Conservation (phyloP, 2,113 vertebrate genomes). For the Telmatochromis sp. region DNA sequence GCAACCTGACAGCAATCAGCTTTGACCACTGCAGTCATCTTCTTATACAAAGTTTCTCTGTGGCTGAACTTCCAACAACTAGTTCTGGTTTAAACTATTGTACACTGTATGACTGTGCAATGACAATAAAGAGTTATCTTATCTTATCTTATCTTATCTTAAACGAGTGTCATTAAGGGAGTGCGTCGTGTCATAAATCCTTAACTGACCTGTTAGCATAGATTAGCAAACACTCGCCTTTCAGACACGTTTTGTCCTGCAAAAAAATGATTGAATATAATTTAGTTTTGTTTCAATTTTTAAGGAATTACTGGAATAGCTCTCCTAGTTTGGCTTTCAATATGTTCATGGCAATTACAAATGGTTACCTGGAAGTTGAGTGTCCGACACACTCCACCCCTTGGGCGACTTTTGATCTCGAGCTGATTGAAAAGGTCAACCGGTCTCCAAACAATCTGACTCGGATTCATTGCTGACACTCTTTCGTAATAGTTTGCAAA, state of each 20-base stretch:
- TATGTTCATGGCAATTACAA: neutral
- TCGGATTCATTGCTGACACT: neutral
- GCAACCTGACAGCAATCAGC: neutral
- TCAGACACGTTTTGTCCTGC: fast-evolving
- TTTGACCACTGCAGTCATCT: neutral
- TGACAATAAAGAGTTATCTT: no score
- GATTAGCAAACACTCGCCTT: neutral
- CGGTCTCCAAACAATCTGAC: neutral
- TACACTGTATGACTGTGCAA: fast-evolving
- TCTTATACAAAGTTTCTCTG: neutral
- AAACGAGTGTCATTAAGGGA: neutral
- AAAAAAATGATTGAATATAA: neutral
- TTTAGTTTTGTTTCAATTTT: neutral
- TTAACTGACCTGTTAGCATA: neutral
- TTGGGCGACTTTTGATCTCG: neutral
- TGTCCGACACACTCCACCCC: fast-evolving
- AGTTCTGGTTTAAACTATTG: neutral
- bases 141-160: neutral
- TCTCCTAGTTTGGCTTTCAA: neutral
- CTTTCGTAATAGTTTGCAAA: neutral
- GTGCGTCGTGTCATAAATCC: fast-evolving
- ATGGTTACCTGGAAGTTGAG: neutral
- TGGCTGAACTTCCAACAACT: neutral
- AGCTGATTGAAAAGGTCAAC: neutral
- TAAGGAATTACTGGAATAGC: neutral